Conservation (phyloP, 2,888 invertebrate genomes). For the Cotesia congregata region DNA sequence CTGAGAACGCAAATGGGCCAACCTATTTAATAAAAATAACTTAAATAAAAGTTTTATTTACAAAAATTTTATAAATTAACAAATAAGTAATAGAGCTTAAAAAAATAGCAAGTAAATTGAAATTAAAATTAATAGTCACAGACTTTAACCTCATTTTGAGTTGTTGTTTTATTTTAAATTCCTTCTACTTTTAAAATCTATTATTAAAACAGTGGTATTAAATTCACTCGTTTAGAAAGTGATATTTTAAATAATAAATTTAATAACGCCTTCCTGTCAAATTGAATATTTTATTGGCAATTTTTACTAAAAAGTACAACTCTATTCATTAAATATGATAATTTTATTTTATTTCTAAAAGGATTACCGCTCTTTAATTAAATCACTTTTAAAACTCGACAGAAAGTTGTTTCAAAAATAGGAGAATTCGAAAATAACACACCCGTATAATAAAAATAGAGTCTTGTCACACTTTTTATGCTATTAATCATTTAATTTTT, state of each 20-base stretch:
- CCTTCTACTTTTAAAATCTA: slow-evolving; percentile 1
- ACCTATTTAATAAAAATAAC: too few species aligned
- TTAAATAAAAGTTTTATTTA: too few species aligned
- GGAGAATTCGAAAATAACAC: slow-evolving; percentile 2
- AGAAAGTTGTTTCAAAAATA: background rate
- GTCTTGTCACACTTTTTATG: background rate
- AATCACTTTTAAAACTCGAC: background rate
- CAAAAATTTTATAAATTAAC: background rate
- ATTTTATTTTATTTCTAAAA: background rate
- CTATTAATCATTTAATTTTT: background rate
- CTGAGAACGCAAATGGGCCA: slow-evolving; percentile 26
- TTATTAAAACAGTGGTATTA: background rate
- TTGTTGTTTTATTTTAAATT: slow-evolving; percentile 1
- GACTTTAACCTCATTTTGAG: slow-evolving; percentile 1
- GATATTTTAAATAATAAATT: background rate
- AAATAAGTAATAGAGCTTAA: background rate
- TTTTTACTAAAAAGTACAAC: background rate
- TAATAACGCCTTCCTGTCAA: background rate
- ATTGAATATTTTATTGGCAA: background rate
- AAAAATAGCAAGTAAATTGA: background rate
- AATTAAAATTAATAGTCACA: background rate
- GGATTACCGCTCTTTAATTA: background rate
- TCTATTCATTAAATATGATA: background rate
- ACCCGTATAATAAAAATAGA: slow-evolving; percentile 16
- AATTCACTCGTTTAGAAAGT: background rate